These are phyloP conservation scores for Hippoglossus stenolepis DNA, from an alignment of 2,113 vertebrate genomes.

Conservation along the genomic window DNA sequence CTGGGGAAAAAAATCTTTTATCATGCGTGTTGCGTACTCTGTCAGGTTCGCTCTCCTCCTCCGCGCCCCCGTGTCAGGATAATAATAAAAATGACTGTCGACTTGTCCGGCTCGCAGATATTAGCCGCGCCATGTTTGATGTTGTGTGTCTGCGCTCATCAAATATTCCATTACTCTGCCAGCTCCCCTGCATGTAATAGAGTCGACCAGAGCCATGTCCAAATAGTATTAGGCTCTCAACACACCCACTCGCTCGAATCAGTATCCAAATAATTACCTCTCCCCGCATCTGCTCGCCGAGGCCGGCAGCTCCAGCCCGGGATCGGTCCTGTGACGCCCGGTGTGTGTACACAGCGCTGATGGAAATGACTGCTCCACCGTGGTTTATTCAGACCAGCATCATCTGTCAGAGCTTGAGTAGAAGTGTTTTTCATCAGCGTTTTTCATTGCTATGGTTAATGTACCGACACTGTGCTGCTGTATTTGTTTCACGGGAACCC, in stretches of 20 bases:
- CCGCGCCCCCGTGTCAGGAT: background rate
- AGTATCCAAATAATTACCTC: constrained; percentile 66
- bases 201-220: constrained; percentile 68
- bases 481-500: background rate
- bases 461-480: background rate
- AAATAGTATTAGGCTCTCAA: constrained; percentile 66
- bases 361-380: constrained; percentile 36
- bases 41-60: constrained; percentile 7
- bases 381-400: constrained; percentile 10
- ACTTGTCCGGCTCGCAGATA: constrained; percentile 38
- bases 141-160: constrained; percentile 56
- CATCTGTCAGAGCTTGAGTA: constrained; percentile 25
- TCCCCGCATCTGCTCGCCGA: constrained; percentile 39
- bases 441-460: background rate
- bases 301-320: constrained; percentile 15
- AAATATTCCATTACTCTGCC: constrained; percentile 72
- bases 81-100: constrained; percentile 17
- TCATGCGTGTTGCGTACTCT: background rate
- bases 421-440: background rate
- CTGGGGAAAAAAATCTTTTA: background rate
- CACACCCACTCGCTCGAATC: constrained; percentile 56
- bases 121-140: constrained; percentile 47
- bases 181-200: constrained; percentile 62
- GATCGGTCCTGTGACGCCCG: constrained; percentile 31
- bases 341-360: constrained; percentile 38